Conservation (phyloP, 2,113 vertebrate genomes). For the Mola mola region DNA sequence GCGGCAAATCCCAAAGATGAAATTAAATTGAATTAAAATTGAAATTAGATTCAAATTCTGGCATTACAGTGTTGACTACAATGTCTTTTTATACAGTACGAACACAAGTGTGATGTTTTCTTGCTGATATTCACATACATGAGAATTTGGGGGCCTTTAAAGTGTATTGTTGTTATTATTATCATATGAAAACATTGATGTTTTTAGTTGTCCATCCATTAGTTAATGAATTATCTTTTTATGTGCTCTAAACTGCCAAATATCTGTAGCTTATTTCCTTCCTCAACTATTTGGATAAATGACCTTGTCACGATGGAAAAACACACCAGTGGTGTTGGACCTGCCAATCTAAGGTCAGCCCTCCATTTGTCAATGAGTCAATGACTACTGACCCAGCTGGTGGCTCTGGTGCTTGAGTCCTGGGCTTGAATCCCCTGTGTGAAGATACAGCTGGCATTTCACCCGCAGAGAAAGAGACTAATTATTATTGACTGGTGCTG, state of each 20-base stretch:
- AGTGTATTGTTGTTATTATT: too few species aligned
- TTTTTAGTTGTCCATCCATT: too few species aligned
- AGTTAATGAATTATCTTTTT: too few species aligned
- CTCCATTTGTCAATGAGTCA: constrained; percentile 50
- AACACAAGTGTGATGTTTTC: too few species aligned
- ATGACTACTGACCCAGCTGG: constrained; percentile 47
- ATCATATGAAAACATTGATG: too few species aligned
- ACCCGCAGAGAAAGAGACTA: constrained; percentile 50
- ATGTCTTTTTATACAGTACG: too few species aligned
- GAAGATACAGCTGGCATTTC: constrained; percentile 23
- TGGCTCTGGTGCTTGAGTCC: constrained; percentile 23
- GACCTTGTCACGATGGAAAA: constrained; percentile 59
- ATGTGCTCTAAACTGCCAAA: too few species aligned
- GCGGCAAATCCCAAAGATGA: not conserved
- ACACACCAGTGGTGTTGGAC: constrained; percentile 14
- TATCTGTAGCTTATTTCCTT: not conserved
- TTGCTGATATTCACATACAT: not conserved
- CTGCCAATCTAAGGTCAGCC: constrained; percentile 15
- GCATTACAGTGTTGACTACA: too few species aligned
- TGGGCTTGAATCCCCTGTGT: constrained; percentile 7
- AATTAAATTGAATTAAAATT: not conserved
- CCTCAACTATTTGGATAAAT: constrained; percentile 16
- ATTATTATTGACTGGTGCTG: constrained; percentile 64
- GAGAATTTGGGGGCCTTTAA: too few species aligned
- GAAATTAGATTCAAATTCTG: too few species aligned